A percentile compares a stretch with the other conserved stretches of the same genome.
phyloP scores from a whole-genome alignment of 1,140 invertebrate genomes.

The Mya arenaria region DNA sequence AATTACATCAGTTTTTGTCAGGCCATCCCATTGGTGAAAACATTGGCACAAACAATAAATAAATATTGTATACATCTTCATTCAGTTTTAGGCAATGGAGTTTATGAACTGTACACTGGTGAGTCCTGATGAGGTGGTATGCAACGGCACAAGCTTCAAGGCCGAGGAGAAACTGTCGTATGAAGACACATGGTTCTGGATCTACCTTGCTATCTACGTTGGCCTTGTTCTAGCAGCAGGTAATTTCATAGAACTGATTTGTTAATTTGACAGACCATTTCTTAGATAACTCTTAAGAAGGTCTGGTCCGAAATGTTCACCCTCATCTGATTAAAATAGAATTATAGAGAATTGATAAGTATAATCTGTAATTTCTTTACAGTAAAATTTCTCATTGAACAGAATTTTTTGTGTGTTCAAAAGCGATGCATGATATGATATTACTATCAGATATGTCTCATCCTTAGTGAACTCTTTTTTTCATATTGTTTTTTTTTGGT shows the following conservation, averaged over 20 bases:
- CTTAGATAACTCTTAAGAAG: not conserved
- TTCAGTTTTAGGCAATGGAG: too few relatives aligned
- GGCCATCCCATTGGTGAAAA: too few relatives aligned
- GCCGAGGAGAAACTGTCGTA: not conserved
- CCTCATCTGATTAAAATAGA: not conserved
- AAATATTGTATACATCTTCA: too few relatives aligned
- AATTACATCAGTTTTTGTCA: too few relatives aligned
- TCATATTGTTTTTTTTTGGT: too few relatives aligned
- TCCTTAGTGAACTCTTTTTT: too few relatives aligned
- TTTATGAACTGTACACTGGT: conserved; percentile 15
- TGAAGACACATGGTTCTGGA: conserved; percentile 12
- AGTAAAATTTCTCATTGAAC: not conserved
- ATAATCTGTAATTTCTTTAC: not conserved
- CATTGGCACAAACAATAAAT: too few relatives aligned
- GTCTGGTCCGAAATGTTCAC: not conserved
- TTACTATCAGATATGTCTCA: too few relatives aligned
- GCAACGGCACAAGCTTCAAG: conserved; percentile 26
- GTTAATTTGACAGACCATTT: not conserved
- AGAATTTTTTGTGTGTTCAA: not conserved
- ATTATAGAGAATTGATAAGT: not conserved
- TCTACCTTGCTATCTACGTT: conserved; percentile 28
- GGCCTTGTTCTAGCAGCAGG: conserved; percentile 29
- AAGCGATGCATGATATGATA: not conserved
- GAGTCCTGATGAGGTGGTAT: not conserved
- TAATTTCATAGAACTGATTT: not conserved